Conservation (phyloP, 2,888 invertebrate species). For the Heliothis peltigera region DNA sequence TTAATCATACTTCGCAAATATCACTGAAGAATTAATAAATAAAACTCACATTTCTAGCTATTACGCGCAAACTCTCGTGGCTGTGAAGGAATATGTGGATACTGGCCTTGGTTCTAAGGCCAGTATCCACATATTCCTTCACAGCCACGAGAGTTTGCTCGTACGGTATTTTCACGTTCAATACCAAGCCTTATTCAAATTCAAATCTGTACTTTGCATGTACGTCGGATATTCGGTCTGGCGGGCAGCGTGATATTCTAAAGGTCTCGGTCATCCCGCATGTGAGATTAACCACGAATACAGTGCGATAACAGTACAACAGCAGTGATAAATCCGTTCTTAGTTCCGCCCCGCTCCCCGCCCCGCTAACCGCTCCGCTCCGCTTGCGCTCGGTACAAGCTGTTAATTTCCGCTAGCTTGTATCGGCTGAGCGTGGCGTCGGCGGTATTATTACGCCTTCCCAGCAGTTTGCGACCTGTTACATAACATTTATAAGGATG, state of each 20-base stretch:
- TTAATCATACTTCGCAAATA: no score
- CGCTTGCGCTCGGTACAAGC: conserved; percentile 77
- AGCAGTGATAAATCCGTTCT: conserved; percentile 76
- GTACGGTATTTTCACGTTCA: background rate
- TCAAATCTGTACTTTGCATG: conserved; percentile 13
- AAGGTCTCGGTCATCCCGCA: conserved; percentile 54
- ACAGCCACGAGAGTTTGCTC: background rate
- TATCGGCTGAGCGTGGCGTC: conserved; percentile 81
- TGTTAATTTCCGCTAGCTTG: conserved; percentile 88
- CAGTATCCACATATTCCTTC: no score
- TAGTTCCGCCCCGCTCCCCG: conserved; percentile 70
- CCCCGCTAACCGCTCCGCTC: conserved; percentile 62
- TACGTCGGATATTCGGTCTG: conserved; percentile 39
- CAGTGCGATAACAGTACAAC: conserved; percentile 55
- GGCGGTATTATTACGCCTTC: conserved; percentile 86
- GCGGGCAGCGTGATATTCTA: conserved; percentile 27
- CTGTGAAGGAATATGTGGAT: no score
- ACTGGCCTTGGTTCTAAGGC: no score
- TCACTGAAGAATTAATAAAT: no score
- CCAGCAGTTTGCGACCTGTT: conserved; percentile 84
- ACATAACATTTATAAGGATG: conserved; percentile 76
- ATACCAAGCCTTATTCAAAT: conserved; percentile 1
- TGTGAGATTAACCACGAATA: conserved; percentile 53
- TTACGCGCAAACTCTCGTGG: no score
- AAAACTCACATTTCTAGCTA: no score